These are phyloP conservation scores for Apodemus agrarius DNA, from an alignment of 2,797 vertebrate species.

Conservation along the genomic window DNA sequence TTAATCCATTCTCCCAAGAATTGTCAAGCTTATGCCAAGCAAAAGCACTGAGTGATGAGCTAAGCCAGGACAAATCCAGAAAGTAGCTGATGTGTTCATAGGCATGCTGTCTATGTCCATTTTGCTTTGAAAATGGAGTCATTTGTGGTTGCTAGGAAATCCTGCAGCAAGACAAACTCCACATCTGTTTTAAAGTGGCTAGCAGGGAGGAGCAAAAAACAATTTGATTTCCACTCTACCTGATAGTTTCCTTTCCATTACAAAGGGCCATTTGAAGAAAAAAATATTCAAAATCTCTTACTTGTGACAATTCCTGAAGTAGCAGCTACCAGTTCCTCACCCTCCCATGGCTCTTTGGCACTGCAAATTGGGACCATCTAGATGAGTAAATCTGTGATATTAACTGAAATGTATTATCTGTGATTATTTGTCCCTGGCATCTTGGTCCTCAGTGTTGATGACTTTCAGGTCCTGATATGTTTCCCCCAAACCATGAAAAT, in stretches of 20 bases:
- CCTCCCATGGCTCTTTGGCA: neutral
- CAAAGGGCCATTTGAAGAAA: slow-evolving; percentile 23
- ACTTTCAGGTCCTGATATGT: neutral
- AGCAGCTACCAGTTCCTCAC: neutral
- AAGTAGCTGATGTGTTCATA: neutral
- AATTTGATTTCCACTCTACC: slow-evolving; percentile 64
- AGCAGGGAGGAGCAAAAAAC: slow-evolving; percentile 35
- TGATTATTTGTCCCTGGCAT: neutral
- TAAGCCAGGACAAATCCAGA: slow-evolving; percentile 25
- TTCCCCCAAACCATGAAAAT: neutral
- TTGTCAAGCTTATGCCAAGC: neutral
- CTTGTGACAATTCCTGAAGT: neutral
- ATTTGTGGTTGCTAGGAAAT: slow-evolving; percentile 60
- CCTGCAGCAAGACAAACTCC: slow-evolving; percentile 36
- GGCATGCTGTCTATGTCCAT: neutral
- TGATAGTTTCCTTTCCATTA: slow-evolving; percentile 49
- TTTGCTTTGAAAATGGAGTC: slow-evolving; percentile 56
- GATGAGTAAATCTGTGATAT: neutral
- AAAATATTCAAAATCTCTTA: slow-evolving; percentile 44
- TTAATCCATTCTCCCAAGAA: neutral
- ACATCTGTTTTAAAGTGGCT: slow-evolving; percentile 62
- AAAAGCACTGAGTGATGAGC: neutral
- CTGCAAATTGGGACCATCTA: neutral
- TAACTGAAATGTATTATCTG: neutral
- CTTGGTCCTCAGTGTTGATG: slow-evolving; percentile 17